These are phyloP conservation scores for Dicentrarchus labrax DNA, from an alignment of 2,113 vertebrate genomes.

Conservation along the genomic window DNA sequence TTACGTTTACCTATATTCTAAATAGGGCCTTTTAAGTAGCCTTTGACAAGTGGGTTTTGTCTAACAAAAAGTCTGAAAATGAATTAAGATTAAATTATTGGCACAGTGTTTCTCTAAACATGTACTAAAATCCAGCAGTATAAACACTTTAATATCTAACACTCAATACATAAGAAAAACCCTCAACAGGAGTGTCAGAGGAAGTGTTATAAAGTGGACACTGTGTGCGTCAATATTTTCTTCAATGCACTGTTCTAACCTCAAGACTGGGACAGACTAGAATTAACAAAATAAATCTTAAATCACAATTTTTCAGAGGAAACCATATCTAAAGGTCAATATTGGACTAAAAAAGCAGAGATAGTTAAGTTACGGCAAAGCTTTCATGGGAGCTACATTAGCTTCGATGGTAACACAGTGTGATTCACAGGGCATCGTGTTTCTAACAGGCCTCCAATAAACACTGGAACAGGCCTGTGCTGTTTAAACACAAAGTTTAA, in stretches of 20 bases:
- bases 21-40: background rate
- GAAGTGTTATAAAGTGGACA: background rate
- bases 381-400: background rate
- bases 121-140: slow-evolving; percentile 17
- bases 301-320: background rate
- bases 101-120: slow-evolving; percentile 17
- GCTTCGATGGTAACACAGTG: slow-evolving; percentile 9
- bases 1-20: slow-evolving; percentile 1
- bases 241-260: no score
- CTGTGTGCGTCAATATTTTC: background rate
- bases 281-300: background rate
- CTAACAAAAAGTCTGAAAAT: slow-evolving; percentile 2
- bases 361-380: background rate
- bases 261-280: background rate
- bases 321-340: background rate
- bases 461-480: slow-evolving; percentile 53
- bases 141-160: background rate
- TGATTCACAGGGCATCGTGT: slow-evolving; percentile 62
- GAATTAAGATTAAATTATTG: slow-evolving; percentile 2
- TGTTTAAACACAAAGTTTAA: slow-evolving; percentile 67
- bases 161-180: background rate
- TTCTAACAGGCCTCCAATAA: slow-evolving; percentile 68
- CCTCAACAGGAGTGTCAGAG: no score
- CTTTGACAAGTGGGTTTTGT: background rate
- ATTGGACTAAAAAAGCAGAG: background rate